Evolutionary conservation across 2,888 invertebrate genomes (phyloP), one percentile per base, ranked within the genome.

Genomic region (Drosophila ochracea): DNA sequence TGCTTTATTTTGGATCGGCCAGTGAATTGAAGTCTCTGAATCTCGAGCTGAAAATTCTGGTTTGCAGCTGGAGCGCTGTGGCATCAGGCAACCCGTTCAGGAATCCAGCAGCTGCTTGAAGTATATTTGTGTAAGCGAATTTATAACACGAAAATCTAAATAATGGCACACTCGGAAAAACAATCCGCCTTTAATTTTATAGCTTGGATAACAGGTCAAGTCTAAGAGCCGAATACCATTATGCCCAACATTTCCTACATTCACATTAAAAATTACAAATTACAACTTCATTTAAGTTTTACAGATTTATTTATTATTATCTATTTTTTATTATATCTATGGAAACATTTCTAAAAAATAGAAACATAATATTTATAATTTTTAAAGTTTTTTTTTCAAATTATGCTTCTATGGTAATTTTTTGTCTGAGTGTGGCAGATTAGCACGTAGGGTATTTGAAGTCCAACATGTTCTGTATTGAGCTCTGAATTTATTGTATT

Each of bases 401-500:
- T 21, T 47, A 21, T 7, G 16, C 21, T 47, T 47, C 4, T 9
- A 16, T 21, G 4, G 2, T 2, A 25, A 0, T 16, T 16, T 25
- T 16, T 47, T 25, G 21, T 7, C 16, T 25, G 16, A 47, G 47
- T 47, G 47, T 47, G 21, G 13, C 47, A 47, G 2, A 16, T 16
- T 47, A 9, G 28, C 16, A 47, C 16, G 1, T 35, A 69, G 69
- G 7, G 60, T 53, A 64, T 67, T 37, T 0, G 10, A 30, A 13
- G 7, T 64, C 9, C 30, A 28, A 6, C 21, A 19, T 19, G 16
- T 30, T 25, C 9, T n/a, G 31, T 54, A 47, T 54, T 37, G 47
- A 57, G 41, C 54, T 50, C 16, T 59, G 62, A 30, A 55, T 63
- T 73, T 11, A 16, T 16, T 33, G 25, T 37, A 33, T 37, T 57